Evolutionary conservation across 92 coral and sea anemone species (phyloP), one percentile per base, ranked within the genome.

Genomic region (Epizoanthus stellaris): DNA sequence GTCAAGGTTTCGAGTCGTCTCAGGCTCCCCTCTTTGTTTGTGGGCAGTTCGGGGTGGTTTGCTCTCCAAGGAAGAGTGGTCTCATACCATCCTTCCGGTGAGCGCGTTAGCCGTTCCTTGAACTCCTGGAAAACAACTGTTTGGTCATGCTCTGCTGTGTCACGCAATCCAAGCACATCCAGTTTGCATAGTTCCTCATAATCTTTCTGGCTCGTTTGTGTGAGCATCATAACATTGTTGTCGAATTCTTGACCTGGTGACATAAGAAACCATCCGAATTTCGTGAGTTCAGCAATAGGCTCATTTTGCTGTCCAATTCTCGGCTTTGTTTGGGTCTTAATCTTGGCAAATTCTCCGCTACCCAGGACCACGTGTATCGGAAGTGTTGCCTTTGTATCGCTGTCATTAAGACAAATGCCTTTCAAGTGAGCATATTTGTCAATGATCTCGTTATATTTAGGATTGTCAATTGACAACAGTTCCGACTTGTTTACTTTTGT

Each of bases 21-120:
- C 13, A 91, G 25, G 75, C 94, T 91, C 3, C 89, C 91, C 53
- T 80, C 59, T 54, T 84, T 89, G 80, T 91, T 91, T 9, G 77
- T 71, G 16, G 88, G 91, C 16, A 91, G 73, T 13, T n/a, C 20
- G 21, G 91, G 54, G 65, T 84, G 91, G 40, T 91, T 91, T 5
- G 94, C 70, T 23, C 84, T 91, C 89, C 91, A 91, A 8, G 91
- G 89, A 1, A 91, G 49, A 47, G 89, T 70, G 20, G 86, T 91
- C 70, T 87, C 94, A 53, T 91, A 91, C 91, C 87, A 87, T 52
- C 89, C 93, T 53, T 91, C 87, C 14, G 67, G 86, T 12, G 89
- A 87, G 16, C 91, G 86, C 7, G 72, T 65, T 21, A 91, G 54
- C 61, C 49, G 91, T 20, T 91, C 91, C 21, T 79, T 86, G 15